Evolutionary conservation across 1,140 invertebrate species (phyloP), one percentile per base, ranked within the genome.

Genomic region (Hyphantria cunea): DNA sequence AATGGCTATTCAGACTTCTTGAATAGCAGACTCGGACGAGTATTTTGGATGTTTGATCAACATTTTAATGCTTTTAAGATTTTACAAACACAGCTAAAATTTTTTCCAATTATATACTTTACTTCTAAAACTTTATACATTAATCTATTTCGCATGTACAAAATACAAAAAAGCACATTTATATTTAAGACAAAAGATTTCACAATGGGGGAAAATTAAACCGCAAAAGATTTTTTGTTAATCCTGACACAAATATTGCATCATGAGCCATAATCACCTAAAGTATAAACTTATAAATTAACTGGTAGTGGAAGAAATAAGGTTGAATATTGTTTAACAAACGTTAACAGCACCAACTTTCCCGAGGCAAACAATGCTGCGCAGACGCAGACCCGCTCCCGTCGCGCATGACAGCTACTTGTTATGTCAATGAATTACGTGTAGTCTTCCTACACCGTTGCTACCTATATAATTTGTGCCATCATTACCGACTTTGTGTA

Each of bases 201-300:
- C 12, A n/a, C 41, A 44, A 44, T n/a, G 6, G 41, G n/a, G 2
- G 41, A 9, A 6, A 10, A 39, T 7, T 10, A 39, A 39, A n/a
- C 37, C 37, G 8, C 37, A n/a, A 44, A 6, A n/a, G 11, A 6
- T 44, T 51, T 51, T 51, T 51, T 51, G 49, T 51, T 13, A 0
- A 37, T 34, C 12, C 8, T 37, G 49, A 51, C 49, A 51, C 33
- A 34, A 51, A 51, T 51, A 51, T 51, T 51, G 33, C 49, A 51
- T 51, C 49, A 51, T 32, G 31, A 6, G 6, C 33, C 33, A 51
- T 51, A 37, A 51, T 51, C 49, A 51, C 25, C 34, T n/a, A 51
- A 51, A 14, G 12, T 0, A 25, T 25, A 25, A 3, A 25, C 45
- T 11, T 25, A 31, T 31, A 48, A 25, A 45, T 3, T 8, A 15